Base-by-base conservation (phyloP, 2,113 vertebrate genomes). In the Cebidichthys violaceus region DNA sequence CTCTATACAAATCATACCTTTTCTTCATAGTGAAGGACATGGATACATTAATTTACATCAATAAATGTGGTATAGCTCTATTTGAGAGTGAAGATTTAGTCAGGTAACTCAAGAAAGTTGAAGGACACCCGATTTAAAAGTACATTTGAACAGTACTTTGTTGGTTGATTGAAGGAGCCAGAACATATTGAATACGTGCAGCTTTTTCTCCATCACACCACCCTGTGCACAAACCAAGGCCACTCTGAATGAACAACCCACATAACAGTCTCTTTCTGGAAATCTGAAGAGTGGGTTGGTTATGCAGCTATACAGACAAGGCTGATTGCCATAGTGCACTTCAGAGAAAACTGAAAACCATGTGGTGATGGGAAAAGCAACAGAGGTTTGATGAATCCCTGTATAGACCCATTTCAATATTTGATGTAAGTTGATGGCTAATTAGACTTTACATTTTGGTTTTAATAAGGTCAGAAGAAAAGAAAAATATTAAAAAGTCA, bases 221-320 rank as follows among this genome's bases (percentile, higher is more conserved):
- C 37, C 10, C 65, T 84, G 70, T 79, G 70, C 15, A 80, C 47
- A 47, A 66, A 15, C 29, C 88, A 90, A 89, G 90, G 91, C 5
- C 88, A 60, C 76, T 68, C 33, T 64, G 75, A 87, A 81, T 74
- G 22, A 52, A 61, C 15, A 73, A 43, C 57, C 27, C 68, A 87
- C 62, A 60, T 31, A 64, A 68, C 17, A 20, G 20, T 55, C 72
- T 77, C 60, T 76, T 77, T 41, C 15, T 69, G 52, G 45, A 47
- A 55, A 67, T n/a, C 6, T 41, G 39, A 43, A 72, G 64, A 78
- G 66, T 70, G 41, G 57, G 64, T 71, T 66, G 61, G 22, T 61
- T 57, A 39, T 82, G 64, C 73, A 17, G 4, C 27, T 4, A 10
- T 22, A 66, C 17, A 75, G 45, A 83, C 61, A 50, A 81, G 61